phyloP scores from a whole-genome alignment of 2,797 vertebrate species.

The Lindbergichthys nudifrons region DNA sequence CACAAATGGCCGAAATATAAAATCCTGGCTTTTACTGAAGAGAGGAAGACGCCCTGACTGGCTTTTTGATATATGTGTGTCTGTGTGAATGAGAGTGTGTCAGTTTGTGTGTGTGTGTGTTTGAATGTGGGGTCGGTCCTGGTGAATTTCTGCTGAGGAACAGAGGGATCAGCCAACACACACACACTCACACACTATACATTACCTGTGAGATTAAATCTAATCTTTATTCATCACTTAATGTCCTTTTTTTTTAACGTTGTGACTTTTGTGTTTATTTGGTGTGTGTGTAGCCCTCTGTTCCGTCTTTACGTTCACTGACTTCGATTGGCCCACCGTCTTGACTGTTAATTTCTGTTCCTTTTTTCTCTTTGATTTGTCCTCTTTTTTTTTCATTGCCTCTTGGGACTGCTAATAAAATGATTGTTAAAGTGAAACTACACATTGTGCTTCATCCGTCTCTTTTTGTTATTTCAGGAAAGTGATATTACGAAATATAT shows the following conservation, averaged over 20 bases:
- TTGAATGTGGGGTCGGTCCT: constrained; percentile 70
- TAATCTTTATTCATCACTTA: constrained; percentile 59
- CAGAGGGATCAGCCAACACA: constrained; percentile 80
- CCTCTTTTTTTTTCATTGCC: constrained; percentile 70
- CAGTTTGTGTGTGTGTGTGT: constrained; percentile 13
- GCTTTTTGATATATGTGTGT: constrained; percentile 44
- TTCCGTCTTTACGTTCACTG: constrained; percentile 66
- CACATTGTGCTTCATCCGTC: neutral
- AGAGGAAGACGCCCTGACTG: constrained; percentile 32
- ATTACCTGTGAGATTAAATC: constrained; percentile 36
- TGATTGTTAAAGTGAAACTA: constrained; percentile 73
- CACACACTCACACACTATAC: constrained; percentile 31
- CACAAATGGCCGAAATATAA: constrained; percentile 41
- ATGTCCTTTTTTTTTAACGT: constrained; percentile 43
- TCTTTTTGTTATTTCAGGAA: constrained; percentile 4
- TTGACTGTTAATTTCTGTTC: constrained; percentile 68
- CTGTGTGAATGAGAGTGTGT: neutral
- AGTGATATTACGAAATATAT: neutral
- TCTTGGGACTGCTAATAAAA: constrained; percentile 85
- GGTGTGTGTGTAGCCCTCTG: constrained; percentile 63
- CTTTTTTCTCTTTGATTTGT: constrained; percentile 36
- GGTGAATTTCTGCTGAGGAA: constrained; percentile 82
- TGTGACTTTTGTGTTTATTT: constrained; percentile 42
- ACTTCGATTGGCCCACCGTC: constrained; percentile 57
- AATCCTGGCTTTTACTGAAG: constrained; percentile 56